These are phyloP conservation scores for Empis stercorea DNA, from an alignment of 2,888 invertebrate species.

Conservation along the genomic window DNA sequence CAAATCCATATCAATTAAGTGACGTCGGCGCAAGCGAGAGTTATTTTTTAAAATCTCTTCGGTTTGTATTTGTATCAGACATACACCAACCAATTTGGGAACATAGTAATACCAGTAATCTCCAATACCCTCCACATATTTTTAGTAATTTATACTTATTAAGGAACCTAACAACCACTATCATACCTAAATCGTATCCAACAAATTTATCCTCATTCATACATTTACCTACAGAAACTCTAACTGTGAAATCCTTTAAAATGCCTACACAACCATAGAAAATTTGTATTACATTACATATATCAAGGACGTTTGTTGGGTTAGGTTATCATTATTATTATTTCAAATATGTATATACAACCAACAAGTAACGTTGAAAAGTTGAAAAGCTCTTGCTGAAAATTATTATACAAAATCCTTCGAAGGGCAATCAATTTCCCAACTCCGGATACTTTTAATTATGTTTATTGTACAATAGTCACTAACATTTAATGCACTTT, in stretches of 20 bases:
- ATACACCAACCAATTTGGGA: no score
- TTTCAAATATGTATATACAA: conserved; percentile 7
- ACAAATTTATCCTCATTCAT: no score
- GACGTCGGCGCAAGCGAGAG: conserved; percentile 16
- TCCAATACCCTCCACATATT: no score
- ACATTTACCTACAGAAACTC: no score
- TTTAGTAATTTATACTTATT: no score
- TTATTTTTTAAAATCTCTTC: conserved; percentile 12
- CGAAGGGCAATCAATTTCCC: no score
- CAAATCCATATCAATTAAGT: neutral
- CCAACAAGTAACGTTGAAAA: conserved; percentile 12
- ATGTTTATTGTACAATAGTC: conserved; percentile 12
- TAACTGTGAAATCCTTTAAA: no score
- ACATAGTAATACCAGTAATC: no score
- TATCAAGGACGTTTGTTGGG: conserved; percentile 1
- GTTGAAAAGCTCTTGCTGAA: conserved; percentile 10
- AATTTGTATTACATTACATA: no score
- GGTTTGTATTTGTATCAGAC: neutral
- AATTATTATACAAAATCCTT: neutral
- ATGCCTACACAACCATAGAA: no score
- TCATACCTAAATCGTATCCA: no score
- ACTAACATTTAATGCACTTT: neutral
- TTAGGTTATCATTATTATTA: conserved; percentile 8
- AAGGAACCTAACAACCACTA: no score
- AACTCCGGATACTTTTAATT: conserved; percentile 9